phyloP scores from a whole-genome alignment of 1,140 invertebrate species.

The Drosophila eugracilis region DNA sequence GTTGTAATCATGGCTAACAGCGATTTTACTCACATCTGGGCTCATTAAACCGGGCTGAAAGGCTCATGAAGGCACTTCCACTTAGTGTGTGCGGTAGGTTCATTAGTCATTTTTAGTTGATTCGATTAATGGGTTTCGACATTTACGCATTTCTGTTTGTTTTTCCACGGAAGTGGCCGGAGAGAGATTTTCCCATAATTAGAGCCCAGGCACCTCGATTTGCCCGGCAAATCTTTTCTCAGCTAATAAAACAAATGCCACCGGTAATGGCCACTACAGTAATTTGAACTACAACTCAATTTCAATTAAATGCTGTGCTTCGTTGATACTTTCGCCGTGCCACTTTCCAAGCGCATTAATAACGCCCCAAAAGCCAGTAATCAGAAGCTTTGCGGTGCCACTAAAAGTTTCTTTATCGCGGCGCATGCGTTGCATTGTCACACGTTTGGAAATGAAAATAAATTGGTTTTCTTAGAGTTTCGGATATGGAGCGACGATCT shows the following conservation, averaged over 20 bases:
- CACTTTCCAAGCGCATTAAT: slow-evolving; percentile 67
- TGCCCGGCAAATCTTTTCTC: slow-evolving; percentile 72
- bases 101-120: slow-evolving; percentile 79
- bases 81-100: slow-evolving; percentile 31
- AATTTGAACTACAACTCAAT: slow-evolving; percentile 68
- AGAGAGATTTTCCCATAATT: slow-evolving; percentile 80
- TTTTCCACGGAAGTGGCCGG: slow-evolving; percentile 71
- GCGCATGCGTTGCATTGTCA: slow-evolving; percentile 77
- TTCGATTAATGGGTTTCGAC: slow-evolving; percentile 78
- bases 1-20: slow-evolving; percentile 14
- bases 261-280: slow-evolving; percentile 66
- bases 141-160: slow-evolving; percentile 72
- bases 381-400: slow-evolving; percentile 2
- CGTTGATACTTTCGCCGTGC: slow-evolving; percentile 37
- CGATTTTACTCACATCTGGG: slow-evolving; percentile 18
- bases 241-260: slow-evolving; percentile 74
- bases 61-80: slow-evolving; percentile 50
- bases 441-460: slow-evolving; percentile 81
- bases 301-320: slow-evolving; percentile 69
- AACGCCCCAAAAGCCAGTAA: slow-evolving; percentile 37
- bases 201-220: slow-evolving; percentile 58
- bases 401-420: slow-evolving; percentile 61
- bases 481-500: slow-evolving; percentile 35
- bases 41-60: slow-evolving; percentile 27
- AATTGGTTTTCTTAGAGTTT: slow-evolving; percentile 61